These are phyloP conservation scores for Isurus oxyrinchus DNA, from an alignment of 2,113 vertebrate genomes.

Conservation along the genomic window DNA sequence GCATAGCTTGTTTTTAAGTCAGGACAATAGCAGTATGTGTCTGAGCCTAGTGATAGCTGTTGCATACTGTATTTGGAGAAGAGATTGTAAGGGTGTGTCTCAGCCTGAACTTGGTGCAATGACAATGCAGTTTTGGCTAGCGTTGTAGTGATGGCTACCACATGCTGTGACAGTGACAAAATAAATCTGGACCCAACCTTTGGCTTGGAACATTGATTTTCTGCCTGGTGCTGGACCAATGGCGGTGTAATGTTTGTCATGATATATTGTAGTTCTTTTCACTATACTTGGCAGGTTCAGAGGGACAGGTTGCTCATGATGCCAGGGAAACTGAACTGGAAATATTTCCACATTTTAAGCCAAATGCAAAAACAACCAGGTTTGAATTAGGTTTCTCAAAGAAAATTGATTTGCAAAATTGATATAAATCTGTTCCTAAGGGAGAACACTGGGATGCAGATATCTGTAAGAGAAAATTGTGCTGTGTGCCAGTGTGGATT, in stretches of 20 bases:
- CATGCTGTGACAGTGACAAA: not conserved
- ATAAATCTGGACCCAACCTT: not conserved
- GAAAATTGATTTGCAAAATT: not conserved
- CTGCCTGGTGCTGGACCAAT: not conserved
- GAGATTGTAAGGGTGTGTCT: not conserved
- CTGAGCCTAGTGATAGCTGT: not conserved
- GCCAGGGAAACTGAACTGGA: not conserved
- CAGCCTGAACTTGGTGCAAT: not conserved
- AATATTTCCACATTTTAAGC: slow-evolving; percentile 18
- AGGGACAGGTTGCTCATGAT: not conserved
- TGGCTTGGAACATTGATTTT: not conserved
- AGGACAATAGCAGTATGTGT: not conserved
- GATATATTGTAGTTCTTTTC: slow-evolving; percentile 11
- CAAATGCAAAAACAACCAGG: not conserved
- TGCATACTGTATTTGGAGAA: not conserved
- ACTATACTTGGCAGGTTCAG: not conserved
- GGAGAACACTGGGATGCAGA: not conserved
- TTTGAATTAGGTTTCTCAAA: slow-evolving; percentile 12
- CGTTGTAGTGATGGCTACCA: not conserved
- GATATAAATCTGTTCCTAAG: not conserved
- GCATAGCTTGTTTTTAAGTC: not conserved
- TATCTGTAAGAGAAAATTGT: slow-evolving; percentile 2
- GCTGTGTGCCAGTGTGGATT: not conserved
- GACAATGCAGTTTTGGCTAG: not conserved
- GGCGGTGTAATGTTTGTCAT: not conserved